Base-by-base conservation (phyloP, 92 coral and sea anemone genomes). In the Porites rus region DNA sequence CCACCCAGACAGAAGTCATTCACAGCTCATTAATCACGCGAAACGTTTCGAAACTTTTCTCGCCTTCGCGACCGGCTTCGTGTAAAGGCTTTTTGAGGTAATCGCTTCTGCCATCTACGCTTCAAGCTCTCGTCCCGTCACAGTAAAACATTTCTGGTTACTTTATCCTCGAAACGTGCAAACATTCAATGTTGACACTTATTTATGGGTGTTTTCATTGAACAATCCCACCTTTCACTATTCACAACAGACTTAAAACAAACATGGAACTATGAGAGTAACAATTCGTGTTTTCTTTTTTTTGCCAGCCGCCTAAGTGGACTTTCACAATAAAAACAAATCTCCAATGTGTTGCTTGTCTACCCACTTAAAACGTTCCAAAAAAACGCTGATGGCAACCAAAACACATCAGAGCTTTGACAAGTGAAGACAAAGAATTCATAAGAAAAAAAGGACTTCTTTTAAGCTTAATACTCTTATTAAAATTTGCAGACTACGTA, bases 1-100 rank as follows among this genome's bases (percentile, higher is more conserved):
- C 87, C 87, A 83, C 87, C 87, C 87, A 83, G 79, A 50, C 79
- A 3, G 64, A 17, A 62, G 24, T 83, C 74, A 83, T 86, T 86
- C 90, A 79, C 90, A 86, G 90, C 74, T 86, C 84, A 72, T 86
- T 86, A 86, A 86, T 86, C 90, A 86, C 80, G 56, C 79, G 58
- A 72, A 83, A 60, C 80, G 72, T 63, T 74, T 74, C 74, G 79
- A 83, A 74, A 83, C 80, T 11, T 38, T 38, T 56, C 38, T 71
- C 77, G 38, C 72, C 64, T 72, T 12, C 63, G 62, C 79, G 64
- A 38, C 65, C 14, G 72, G 75, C 50, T 61, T 59, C 43, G 59
- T 68, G 69, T 16, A n/a, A 24, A 46, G 74, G 73, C 74, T 75
- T 83, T 73, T 59, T 59, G 22, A 72, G 87, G 87, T 43, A 38